Base-by-base conservation (phyloP, 2,113 vertebrate genomes). In the Cottus gobio region DNA sequence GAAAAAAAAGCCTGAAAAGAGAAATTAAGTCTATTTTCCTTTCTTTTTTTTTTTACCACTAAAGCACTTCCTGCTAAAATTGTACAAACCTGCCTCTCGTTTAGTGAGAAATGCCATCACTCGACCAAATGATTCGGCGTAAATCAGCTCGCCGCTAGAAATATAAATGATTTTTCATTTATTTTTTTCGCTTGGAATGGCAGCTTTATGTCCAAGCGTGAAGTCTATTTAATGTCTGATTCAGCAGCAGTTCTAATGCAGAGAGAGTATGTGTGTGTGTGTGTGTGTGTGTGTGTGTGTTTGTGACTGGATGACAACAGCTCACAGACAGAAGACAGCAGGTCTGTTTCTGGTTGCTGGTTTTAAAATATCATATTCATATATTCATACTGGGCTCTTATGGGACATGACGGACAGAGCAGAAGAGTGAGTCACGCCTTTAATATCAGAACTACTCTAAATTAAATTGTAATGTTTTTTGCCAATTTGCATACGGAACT, bases 131-230 rank as follows among this genome's bases (percentile, higher is more conserved):
- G 82, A 89, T 79, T 81, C 2, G 2, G 73, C 69, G 65, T 90
- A 85, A 90, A 82, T 80, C 82, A 85, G 81, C 69, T 62, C 57
- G 24, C 83, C 60, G 77, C 80, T 75, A 70, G 48, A 71, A 90
- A 84, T 84, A 85, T 83, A 81, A 85, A 87, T 83, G 79, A 87
- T 89, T 89, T 88, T 90, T n/a, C 10, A 1, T n/a, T 24, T 7
- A 22, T 50, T 88, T 50, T 50, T 89, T 85, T 65, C 64, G 83
- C 89, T 88, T 77, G 83, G 67, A 63, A 28, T 72, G 60, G 70
- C 77, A 76, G 77, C 74, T 36, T 82, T 77, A 89, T 80, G 77
- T 86, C 77, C 70, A 71, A 66, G 76, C 42, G 42, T 88, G 78
- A 52, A 73, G 24, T 69, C 77, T 50, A 71, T 81, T 91, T 89